phyloP scores from a whole-genome alignment of 1,140 invertebrate genomes.

The Dufourea novaeangliae region DNA sequence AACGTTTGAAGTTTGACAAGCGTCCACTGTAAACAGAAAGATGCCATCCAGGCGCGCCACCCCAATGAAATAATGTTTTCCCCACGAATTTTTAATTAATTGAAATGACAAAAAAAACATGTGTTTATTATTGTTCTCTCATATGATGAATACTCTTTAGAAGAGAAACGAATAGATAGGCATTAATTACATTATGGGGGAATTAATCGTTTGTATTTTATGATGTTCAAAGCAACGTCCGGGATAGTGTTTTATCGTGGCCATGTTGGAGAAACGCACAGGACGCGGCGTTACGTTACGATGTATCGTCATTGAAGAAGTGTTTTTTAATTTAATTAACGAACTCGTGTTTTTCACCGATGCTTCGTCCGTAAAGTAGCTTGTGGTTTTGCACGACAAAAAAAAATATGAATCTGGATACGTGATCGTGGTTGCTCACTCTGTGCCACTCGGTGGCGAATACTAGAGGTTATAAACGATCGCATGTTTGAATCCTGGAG shows the following conservation, averaged over 20 bases:
- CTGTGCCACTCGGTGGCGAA: not conserved
- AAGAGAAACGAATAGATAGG: too few relatives aligned
- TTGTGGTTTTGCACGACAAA: too few relatives aligned
- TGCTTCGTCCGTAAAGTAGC: not conserved
- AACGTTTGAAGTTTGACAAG: slow-evolving; percentile 23
- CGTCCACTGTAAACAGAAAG: slow-evolving; percentile 48
- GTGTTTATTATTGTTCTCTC: too few relatives aligned
- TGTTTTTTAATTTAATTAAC: slow-evolving; percentile 57
- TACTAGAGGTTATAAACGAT: slow-evolving; percentile 56
- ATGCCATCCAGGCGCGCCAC: slow-evolving; percentile 21
- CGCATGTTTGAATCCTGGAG: slow-evolving; percentile 5
- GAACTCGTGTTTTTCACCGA: slow-evolving; percentile 11
- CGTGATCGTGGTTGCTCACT: not conserved
- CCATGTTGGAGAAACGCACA: slow-evolving; percentile 67
- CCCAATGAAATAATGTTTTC: slow-evolving; percentile 15
- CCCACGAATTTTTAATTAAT: not conserved
- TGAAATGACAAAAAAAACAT: not conserved
- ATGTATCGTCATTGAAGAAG: slow-evolving; percentile 39
- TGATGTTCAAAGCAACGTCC: slow-evolving; percentile 6
- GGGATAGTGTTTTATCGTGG: slow-evolving; percentile 51
- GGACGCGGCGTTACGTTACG: slow-evolving; percentile 67
- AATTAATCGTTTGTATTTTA: not conserved
- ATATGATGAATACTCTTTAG: not conserved
- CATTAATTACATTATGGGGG: not conserved
- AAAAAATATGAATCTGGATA: slow-evolving; percentile 28